Percentiles rank a stretch among this genome's conserved stretches.
Evolutionary conservation across 1,140 invertebrate species (phyloP).

Genomic region (Protaetia brevitarsis): DNA sequence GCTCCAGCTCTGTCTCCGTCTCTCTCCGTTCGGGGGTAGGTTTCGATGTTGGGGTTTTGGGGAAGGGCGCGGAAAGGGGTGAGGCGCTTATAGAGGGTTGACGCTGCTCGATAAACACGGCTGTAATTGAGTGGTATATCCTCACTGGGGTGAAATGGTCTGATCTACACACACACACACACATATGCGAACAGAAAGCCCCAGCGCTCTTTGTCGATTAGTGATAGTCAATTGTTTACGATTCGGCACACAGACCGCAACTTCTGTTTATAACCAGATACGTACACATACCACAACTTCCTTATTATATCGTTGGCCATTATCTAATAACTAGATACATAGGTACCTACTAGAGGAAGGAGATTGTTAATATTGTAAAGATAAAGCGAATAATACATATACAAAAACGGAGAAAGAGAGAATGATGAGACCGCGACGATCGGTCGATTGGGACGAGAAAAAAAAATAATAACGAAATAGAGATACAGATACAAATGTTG

Average conservation of each 20-base stretch:
- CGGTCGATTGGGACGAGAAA: neutral
- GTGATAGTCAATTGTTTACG: conserved; percentile 25
- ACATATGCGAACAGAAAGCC: too few species aligned
- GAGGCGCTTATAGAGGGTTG: conserved; percentile 3
- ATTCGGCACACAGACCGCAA: conserved; percentile 24
- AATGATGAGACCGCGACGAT: neutral
- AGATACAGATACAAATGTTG: too few species aligned
- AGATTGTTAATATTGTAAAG: conserved; percentile 2
- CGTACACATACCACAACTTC: neutral
- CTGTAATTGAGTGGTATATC: conserved; percentile 40
- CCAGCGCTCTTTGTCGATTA: conserved; percentile 26
- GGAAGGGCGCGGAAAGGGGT: conserved; percentile 19
- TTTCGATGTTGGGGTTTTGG: neutral
- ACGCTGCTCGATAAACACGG: conserved; percentile 38
- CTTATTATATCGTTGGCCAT: conserved; percentile 7
- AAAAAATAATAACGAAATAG: conserved; percentile 9
- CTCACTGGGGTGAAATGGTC: conserved; percentile 29
- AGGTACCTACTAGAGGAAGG: neutral
- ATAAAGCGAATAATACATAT: too few species aligned
- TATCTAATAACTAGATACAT: conserved; percentile 6
- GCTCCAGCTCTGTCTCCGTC: neutral
- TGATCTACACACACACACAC: conserved; percentile 28
- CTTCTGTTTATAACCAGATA: conserved; percentile 24
- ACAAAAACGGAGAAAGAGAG: too few species aligned
- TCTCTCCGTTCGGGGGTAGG: too few species aligned